Base-by-base conservation (phyloP, 2,888 invertebrate genomes). In the Campaea margaritaria region DNA sequence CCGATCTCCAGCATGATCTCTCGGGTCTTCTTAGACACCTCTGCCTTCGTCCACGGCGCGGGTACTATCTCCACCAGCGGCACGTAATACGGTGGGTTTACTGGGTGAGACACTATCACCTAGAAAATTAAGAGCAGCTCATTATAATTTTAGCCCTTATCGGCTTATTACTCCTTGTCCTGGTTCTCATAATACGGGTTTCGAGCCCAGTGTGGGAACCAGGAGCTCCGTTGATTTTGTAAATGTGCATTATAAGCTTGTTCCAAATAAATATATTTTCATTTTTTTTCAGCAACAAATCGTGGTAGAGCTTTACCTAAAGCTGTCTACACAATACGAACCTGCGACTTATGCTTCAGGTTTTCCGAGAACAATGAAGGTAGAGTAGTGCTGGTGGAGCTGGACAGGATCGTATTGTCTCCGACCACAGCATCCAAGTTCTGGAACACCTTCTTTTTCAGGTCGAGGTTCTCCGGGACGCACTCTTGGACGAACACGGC, bases 81-180 rank as follows among this genome's bases (percentile, higher is more conserved):
- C 21, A 98, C 97, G 82, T 98, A 99, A 85, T 99, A 99, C 0
- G 99, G 99, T 5, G 99, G 99, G 85, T 99, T 99, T 1, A 98
- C 97, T 86, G 99, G 99, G 89, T 99, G 99, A 0, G 97, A 96
- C 12, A 98, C 97, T 49, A 97, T 93, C 31, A 96, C 93, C 91
- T 96, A 93, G 10, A 75, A 71, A 34, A 21, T 36, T 48, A 31
- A 8, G 5, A n/a, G 12, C 15, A 14, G n/a, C 21, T 42, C 16
- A 9, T 16, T 21, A 43, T 31, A 3, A 31, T 9, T 9, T 21
- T 21, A 21, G 21, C 21, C 21, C 5, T 21, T 21, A 21, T 5
- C 5, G 21, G 21, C 21, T 21, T 5, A 21, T 5, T 21, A 21
- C 21, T 21, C n/a, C n/a, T n/a, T n/a, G n/a, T n/a, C n/a, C n/a